Percentiles rank a stretch among this genome's conserved stretches.
Evolutionary conservation across 2,888 invertebrate genomes (phyloP).

Genomic region (Metallyticus violacea): DNA sequence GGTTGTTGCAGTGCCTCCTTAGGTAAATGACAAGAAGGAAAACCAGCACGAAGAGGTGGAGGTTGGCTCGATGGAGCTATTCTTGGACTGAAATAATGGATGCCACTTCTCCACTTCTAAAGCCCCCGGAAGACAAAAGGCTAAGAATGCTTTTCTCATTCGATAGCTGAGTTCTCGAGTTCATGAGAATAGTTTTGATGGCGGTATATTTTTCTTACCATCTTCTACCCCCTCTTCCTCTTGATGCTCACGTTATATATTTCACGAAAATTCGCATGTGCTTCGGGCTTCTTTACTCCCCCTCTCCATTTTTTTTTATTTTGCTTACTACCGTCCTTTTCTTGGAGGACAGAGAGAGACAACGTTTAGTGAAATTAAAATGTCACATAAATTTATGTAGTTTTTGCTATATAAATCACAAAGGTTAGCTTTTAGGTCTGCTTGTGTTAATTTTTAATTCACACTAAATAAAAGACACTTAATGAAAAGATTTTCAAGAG

Average conservation of each 20-base stretch:
- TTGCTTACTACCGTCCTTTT: too few relatives aligned
- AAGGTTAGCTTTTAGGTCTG: too few relatives aligned
- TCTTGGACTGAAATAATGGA: constrained; percentile 24
- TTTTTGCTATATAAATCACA: too few relatives aligned
- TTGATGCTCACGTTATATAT: background rate
- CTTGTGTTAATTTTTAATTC: too few relatives aligned
- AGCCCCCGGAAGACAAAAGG: background rate
- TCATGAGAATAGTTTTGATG: background rate
- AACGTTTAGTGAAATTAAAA: too few relatives aligned
- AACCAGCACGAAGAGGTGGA: background rate
- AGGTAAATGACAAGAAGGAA: background rate
- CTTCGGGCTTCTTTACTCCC: background rate
- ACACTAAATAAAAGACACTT: too few relatives aligned
- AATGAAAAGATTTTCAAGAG: too few relatives aligned
- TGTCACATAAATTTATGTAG: too few relatives aligned
- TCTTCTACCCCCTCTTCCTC: background rate
- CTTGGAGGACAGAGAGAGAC: too few relatives aligned
- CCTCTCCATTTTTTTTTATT: too few relatives aligned
- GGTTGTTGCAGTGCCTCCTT: background rate
- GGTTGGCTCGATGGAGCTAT: constrained; percentile 21
- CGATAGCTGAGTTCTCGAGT: background rate
- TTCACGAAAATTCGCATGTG: background rate
- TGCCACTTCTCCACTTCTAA: background rate
- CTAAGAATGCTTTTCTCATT: background rate
- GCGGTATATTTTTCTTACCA: too few relatives aligned